Conservation (phyloP, 2,888 invertebrate genomes). For the Volucella inflata region DNA sequence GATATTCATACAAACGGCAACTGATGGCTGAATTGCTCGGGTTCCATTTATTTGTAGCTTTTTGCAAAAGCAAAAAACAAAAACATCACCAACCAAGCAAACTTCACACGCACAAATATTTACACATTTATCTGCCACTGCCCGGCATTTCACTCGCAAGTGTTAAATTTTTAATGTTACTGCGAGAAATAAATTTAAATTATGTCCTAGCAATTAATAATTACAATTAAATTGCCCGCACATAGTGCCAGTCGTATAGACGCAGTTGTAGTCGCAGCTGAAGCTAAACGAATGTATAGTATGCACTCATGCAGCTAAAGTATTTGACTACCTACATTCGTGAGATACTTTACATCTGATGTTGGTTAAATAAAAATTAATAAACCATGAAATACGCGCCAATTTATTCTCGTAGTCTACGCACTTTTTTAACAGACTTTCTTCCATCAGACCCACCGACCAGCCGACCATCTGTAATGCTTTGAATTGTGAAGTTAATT, state of each 20-base stretch:
- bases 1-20: conserved; percentile 23
- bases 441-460: conserved; percentile 6
- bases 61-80: background rate
- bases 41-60: background rate
- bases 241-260: background rate
- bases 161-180: conserved; percentile 68
- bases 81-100: conserved; percentile 2
- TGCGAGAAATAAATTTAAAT: conserved; percentile 61
- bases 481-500: background rate
- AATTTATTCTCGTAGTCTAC: conserved; percentile 35
- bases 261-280: too few relatives aligned
- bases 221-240: conserved; percentile 71
- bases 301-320: background rate
- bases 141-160: conserved; percentile 19
- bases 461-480: background rate
- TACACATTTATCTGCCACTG: conserved; percentile 39
- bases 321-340: conserved; percentile 4
- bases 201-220: conserved; percentile 71
- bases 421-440: conserved; percentile 28
- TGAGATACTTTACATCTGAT: conserved; percentile 59
- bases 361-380: conserved; percentile 74
- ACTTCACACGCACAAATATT: too few relatives aligned
- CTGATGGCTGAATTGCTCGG: background rate
- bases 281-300: background rate
- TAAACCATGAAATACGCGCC: conserved; percentile 71